Evolutionary conservation across 2,113 vertebrate genomes (phyloP).

Genomic region (Albula goreensis): DNA sequence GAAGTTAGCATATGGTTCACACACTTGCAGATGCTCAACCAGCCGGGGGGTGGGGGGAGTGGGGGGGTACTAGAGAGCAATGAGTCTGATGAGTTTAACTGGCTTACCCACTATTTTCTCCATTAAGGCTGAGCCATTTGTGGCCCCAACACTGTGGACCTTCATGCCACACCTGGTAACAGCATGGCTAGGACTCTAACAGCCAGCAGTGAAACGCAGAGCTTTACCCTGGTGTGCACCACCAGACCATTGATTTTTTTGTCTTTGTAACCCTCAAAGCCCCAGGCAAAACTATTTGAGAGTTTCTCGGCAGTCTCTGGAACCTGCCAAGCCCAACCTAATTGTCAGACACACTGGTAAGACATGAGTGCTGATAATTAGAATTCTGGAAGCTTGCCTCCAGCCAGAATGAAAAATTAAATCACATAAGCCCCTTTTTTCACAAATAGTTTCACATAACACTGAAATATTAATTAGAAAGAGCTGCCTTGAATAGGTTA

Average conservation of each 20-base stretch:
- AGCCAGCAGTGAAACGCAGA: too few relatives aligned
- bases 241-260: neutral
- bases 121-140: too few relatives aligned
- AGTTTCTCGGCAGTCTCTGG: neutral
- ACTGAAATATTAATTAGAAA: neutral
- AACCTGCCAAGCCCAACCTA: neutral
- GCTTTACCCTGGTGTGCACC: too few relatives aligned
- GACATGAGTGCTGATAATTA: neutral
- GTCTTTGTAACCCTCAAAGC: neutral
- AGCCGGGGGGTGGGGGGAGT: too few relatives aligned
- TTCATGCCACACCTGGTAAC: too few relatives aligned
- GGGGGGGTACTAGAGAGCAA: too few relatives aligned
- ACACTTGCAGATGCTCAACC: too few relatives aligned
- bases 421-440: neutral
- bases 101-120: too few relatives aligned
- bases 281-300: neutral
- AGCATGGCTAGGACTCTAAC: too few relatives aligned
- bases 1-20: too few relatives aligned
- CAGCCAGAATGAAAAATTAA: neutral
- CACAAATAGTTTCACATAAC: neutral
- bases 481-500: neutral
- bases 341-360: neutral
- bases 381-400: neutral
- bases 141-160: too few relatives aligned
- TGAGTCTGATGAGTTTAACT: too few relatives aligned